Base-by-base conservation (phyloP, 1,140 invertebrate species). In the Hyposmocoma kahamanoa region DNA sequence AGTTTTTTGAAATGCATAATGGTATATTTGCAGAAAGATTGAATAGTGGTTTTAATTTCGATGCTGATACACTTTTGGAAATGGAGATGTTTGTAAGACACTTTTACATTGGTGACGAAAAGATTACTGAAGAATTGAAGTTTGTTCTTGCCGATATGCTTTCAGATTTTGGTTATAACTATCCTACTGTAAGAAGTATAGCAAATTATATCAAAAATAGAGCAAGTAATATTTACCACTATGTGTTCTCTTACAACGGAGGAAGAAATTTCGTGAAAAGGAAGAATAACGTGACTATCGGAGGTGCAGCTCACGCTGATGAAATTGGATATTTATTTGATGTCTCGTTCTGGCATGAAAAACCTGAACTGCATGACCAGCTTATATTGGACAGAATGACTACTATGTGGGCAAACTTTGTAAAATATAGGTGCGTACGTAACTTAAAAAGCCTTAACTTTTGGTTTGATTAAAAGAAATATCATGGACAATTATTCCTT, bases 271-370 rank as follows among this genome's bases (percentile, higher is more conserved):
- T 58, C 42, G 53, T 53, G 1, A 67, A 59, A 46, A 34, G 28
- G 3, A 56, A 19, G 28, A n/a, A 38, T 1, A 67, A 72, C 28
- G 47, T 63, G 5, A 63, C 67, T 1, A 30, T 32, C 1, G 51
- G 47, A 11, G 56, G 52, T 13, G 59, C 59, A 2, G 26, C 55
- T 6, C 66, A 69, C 42, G 53, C 49, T 34, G 66, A 65, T 43
- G 63, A 69, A 49, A 50, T 72, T 6, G 52, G 59, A n/a, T 72
- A 72, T 42, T 36, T 69, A 8, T 72, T 59, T 52, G 61, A 70
- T 32, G 47, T 67, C 21, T 57, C 54, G 1, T 56, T 46, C 19
- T 32, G 56, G 28, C 30, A 22, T 15, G 26, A 62, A 19, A 22
- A 32, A 8, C 41, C 50, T 2, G 30, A 42, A 13, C n/a, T n/a